Evolutionary conservation across 2,888 invertebrate genomes (phyloP), one percentile per base, ranked within the genome.

Genomic region (Danaus chrysippus): DNA sequence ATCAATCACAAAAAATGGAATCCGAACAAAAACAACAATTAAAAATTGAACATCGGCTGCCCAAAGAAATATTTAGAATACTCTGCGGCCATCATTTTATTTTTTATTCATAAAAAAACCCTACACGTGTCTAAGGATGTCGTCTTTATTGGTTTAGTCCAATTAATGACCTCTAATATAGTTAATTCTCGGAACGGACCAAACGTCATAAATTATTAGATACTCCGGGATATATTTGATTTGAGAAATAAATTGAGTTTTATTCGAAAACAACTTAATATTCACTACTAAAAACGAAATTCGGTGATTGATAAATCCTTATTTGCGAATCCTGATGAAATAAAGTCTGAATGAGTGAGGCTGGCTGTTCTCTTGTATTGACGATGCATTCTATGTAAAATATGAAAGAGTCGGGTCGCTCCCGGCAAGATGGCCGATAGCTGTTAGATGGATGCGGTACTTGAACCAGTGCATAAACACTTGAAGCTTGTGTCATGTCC

Each of bases 1-100:
- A 87, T 90, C 89, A 86, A 87, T 88, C 87, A 89, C 87, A 90
- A 90, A 91, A 90, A 90, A 88, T 81, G 84, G 88, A 87, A 89
- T 88, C 79, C 87, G 84, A 80, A 87, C 84, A 91, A 91, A 90
- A 90, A 90, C 89, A 84, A 90, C 89, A 91, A 91, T 91, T 91
- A 91, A 90, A 87, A 76, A 73, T 67, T 68, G 76, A 80, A 77
- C 73, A 76, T 78, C 76, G 83, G 80, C 78, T 75, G 79, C 69
- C 82, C 79, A 82, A 84, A 86, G 87, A 86, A 88, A 91, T 89
- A 86, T 88, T 90, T 87, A 85, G 83, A 87, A 90, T 90, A 83
- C 83, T 43, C 43, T 71, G 71, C 68, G 74, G 72, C 70, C 69
- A 72, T 70, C 65, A 73, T 71, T 68, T 67, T 46, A 64, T 60